Conservation (phyloP, 2,113 vertebrate genomes). For the Thymallus thymallus region DNA sequence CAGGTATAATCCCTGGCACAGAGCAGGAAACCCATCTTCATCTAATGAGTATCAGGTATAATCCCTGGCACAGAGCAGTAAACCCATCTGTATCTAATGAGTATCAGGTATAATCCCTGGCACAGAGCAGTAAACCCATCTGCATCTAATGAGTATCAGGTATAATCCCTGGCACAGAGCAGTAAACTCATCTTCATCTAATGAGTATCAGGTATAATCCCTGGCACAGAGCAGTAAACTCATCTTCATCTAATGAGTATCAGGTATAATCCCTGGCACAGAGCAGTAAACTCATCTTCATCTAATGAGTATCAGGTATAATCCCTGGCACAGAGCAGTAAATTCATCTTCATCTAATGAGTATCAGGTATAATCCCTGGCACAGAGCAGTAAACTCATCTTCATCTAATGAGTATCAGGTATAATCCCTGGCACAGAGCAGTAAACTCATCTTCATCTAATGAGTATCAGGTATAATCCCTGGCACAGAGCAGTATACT, state of each 20-base stretch:
- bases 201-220: slow-evolving; percentile 5
- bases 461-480: slow-evolving; percentile 5
- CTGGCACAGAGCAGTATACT: not conserved
- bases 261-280: slow-evolving; percentile 2
- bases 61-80: not conserved
- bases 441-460: not conserved
- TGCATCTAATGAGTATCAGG: not conserved
- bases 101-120: slow-evolving; percentile 7
- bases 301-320: slow-evolving; percentile 3
- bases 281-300: not conserved
- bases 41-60: slow-evolving; percentile 3
- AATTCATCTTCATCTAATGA: not conserved
- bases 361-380: slow-evolving; percentile 7
- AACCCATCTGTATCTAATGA: not conserved
- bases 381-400: slow-evolving; percentile 1
- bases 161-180: not conserved
- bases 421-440: not conserved
- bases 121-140: slow-evolving; percentile 1
- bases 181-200: not conserved
- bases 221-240: not conserved
- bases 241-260: slow-evolving; percentile 4
- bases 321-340: not conserved
- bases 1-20: slow-evolving; percentile 2
- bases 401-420: not conserved
- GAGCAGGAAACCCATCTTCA: not conserved